phyloP scores from a whole-genome alignment of 2,113 vertebrate species.

The Sylvia atricapilla region DNA sequence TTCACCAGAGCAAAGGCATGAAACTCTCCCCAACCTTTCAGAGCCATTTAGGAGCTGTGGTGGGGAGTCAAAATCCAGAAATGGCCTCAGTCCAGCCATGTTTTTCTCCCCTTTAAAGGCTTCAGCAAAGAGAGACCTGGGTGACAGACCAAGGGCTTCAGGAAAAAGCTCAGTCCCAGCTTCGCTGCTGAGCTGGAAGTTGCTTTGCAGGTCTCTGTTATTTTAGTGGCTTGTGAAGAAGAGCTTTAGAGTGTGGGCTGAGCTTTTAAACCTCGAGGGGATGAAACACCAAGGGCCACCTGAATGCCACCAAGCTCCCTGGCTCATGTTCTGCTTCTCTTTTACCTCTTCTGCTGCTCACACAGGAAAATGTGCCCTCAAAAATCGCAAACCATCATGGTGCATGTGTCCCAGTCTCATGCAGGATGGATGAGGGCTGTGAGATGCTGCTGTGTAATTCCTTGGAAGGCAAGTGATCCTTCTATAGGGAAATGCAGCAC shows the following conservation, averaged over 20 bases:
- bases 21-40: background rate
- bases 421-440: background rate
- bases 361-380: background rate
- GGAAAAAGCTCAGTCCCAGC: background rate
- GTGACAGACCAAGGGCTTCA: background rate
- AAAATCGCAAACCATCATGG: background rate
- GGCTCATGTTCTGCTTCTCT: background rate
- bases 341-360: background rate
- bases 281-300: background rate
- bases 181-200: background rate
- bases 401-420: accelerated
- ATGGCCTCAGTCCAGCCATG: background rate
- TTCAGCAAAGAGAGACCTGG: background rate
- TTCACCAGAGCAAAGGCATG: background rate
- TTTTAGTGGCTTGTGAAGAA: background rate
- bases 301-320: background rate
- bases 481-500: background rate
- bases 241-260: background rate
- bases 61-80: background rate
- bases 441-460: background rate
- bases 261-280: background rate
- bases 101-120: background rate
- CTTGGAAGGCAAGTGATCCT: background rate
- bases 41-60: background rate
- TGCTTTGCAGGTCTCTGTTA: background rate